phyloP scores from a whole-genome alignment of 2,797 vertebrate genomes.

The Lagorchestes hirsutus region DNA sequence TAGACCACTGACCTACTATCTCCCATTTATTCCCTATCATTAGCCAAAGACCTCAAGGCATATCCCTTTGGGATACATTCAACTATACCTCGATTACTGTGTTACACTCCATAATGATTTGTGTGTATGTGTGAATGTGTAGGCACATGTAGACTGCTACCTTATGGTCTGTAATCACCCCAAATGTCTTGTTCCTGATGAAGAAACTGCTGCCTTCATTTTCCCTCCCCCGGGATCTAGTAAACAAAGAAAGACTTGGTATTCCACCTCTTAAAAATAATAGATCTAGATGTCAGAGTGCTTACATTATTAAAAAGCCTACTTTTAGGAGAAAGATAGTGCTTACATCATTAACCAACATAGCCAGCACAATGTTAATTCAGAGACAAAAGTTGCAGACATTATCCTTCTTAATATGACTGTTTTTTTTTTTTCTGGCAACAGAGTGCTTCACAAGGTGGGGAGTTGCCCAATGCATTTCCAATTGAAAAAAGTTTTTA shows the following conservation, averaged over 20 bases:
- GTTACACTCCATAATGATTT: conserved; percentile 3
- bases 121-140: background rate
- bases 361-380: conserved; percentile 15
- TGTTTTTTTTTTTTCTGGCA: conserved; percentile 44
- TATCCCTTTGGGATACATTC: background rate
- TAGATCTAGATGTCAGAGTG: conserved; percentile 23
- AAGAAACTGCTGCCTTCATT: conserved; percentile 28
- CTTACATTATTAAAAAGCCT: conserved; percentile 10
- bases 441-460: conserved; percentile 20
- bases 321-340: background rate
- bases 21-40: background rate
- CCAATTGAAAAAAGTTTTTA: conserved; percentile 60
- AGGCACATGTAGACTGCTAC: background rate
- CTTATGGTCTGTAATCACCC: background rate
- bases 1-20: background rate
- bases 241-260: conserved; percentile 25
- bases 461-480: conserved; percentile 18
- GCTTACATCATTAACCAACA: background rate
- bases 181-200: background rate
- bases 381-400: conserved; percentile 16
- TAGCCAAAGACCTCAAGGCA: background rate
- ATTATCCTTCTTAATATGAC: background rate
- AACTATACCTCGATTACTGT: background rate
- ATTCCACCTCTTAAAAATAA: background rate
- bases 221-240: background rate